phyloP scores from a whole-genome alignment of 2,113 vertebrate genomes.

The Tyrannus savana region DNA sequence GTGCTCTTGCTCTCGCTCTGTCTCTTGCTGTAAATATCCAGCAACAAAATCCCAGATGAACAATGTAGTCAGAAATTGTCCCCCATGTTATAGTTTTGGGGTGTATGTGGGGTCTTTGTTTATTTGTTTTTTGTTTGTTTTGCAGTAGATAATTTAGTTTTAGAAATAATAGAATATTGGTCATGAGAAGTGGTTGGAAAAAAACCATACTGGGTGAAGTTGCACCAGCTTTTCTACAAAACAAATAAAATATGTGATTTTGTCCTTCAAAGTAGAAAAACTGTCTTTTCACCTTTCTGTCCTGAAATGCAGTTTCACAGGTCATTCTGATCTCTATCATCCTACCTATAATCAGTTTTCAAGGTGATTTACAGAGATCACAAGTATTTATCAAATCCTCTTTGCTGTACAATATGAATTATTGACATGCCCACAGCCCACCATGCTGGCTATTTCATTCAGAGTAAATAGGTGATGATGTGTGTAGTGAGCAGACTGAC shows the following conservation, averaged over 20 bases:
- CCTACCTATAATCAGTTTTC: not conserved
- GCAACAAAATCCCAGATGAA: not conserved
- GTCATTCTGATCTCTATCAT: not conserved
- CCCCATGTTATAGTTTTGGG: not conserved
- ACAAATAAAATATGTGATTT: not conserved
- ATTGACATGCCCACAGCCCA: not conserved
- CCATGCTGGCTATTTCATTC: not conserved
- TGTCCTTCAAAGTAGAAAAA: not conserved
- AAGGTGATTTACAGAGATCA: not conserved
- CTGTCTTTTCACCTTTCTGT: not conserved
- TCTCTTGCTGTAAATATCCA: not conserved
- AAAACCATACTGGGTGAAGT: not conserved
- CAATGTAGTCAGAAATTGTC: not conserved
- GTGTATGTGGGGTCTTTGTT: not conserved
- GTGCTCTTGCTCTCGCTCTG: not conserved
- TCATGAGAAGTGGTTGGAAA: not conserved
- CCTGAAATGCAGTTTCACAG: not conserved
- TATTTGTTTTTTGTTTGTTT: not conserved
- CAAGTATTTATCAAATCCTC: not conserved
- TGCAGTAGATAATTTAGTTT: not conserved
- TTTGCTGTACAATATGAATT: not conserved
- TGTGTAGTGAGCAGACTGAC: not conserved
- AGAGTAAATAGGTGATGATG: not conserved
- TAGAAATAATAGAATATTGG: not conserved
- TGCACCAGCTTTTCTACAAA: not conserved